Percentiles rank a stretch among this genome's conserved stretches.
These are phyloP conservation scores for Liparis tanakae DNA, from an alignment of 2,797 vertebrate species.

Conservation along the genomic window DNA sequence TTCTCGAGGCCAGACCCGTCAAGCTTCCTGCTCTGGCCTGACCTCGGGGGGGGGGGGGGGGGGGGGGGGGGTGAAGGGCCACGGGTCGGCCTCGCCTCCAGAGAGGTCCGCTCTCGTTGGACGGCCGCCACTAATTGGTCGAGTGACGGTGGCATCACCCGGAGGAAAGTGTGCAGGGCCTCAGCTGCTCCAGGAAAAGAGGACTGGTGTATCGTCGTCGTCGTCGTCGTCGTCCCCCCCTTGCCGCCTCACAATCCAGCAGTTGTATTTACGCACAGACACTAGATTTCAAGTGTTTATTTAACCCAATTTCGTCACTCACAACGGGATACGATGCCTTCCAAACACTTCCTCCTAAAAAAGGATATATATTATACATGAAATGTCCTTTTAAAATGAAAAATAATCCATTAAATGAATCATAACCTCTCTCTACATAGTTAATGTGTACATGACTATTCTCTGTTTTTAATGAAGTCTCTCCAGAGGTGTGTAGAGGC, in stretches of 20 bases:
- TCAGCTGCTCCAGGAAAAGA: conserved; percentile 59
- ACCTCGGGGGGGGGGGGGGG: conserved; percentile 30
- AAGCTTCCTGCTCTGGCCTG: conserved; percentile 36
- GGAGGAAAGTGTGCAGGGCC: conserved; percentile 65
- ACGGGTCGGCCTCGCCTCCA: conserved; percentile 47
- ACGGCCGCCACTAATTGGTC: conserved; percentile 65
- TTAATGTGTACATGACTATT: too few species aligned
- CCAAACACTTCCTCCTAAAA: too few species aligned
- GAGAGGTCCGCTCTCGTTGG: conserved; percentile 59
- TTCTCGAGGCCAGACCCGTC: conserved; percentile 1
- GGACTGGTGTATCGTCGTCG: too few species aligned
- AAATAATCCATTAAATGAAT: too few species aligned
- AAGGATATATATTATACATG: too few species aligned
- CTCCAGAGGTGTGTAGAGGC: too few species aligned
- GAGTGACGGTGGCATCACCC: conserved; percentile 56
- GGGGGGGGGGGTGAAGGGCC: conserved; percentile 46
- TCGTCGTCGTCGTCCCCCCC: conserved; percentile 45
- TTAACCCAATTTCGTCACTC: conserved; percentile 62
- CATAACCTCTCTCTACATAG: too few species aligned
- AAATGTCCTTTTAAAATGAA: too few species aligned
- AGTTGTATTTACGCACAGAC: conserved; percentile 51
- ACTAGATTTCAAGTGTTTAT: conserved; percentile 53
- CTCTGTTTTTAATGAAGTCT: too few species aligned
- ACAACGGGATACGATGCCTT: too few species aligned
- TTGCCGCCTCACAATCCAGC: conserved; percentile 38